Percentiles rank a stretch among this genome's conserved stretches.
These are phyloP conservation scores for Psittacula cyanocephala DNA, from an alignment of 2,113 vertebrate species.

Conservation along the genomic window DNA sequence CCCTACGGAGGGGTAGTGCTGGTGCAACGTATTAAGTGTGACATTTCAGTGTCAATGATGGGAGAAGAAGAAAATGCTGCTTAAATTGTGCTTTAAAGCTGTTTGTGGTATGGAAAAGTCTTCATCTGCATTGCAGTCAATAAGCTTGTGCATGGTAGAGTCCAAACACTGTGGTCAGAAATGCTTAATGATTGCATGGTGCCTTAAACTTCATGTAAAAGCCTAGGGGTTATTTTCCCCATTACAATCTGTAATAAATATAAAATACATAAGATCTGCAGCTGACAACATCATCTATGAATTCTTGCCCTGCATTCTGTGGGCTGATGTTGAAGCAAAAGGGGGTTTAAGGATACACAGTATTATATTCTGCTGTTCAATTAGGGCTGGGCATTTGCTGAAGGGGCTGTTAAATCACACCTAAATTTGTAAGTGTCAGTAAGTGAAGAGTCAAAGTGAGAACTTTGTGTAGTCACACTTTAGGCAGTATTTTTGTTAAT, in stretches of 20 bases:
- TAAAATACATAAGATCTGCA: background rate
- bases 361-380: rapidly evolving
- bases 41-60: background rate
- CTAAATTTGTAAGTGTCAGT: background rate
- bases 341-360: background rate
- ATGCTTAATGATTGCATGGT: background rate
- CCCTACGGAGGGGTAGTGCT: background rate
- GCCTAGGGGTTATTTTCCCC: background rate
- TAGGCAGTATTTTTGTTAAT: background rate
- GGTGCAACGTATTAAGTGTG: background rate
- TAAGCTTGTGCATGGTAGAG: background rate
- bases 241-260: background rate
- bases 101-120: background rate
- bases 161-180: background rate
- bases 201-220: background rate
- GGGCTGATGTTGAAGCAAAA: background rate
- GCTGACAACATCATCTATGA: background rate
- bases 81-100: background rate
- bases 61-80: background rate
- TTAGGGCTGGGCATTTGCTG: background rate
- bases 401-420: background rate
- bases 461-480: background rate
- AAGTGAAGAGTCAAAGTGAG: background rate
- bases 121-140: background rate
- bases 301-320: background rate